Evolutionary conservation across 2,113 vertebrate species (phyloP).

Genomic region (Baryphthengus martii): DNA sequence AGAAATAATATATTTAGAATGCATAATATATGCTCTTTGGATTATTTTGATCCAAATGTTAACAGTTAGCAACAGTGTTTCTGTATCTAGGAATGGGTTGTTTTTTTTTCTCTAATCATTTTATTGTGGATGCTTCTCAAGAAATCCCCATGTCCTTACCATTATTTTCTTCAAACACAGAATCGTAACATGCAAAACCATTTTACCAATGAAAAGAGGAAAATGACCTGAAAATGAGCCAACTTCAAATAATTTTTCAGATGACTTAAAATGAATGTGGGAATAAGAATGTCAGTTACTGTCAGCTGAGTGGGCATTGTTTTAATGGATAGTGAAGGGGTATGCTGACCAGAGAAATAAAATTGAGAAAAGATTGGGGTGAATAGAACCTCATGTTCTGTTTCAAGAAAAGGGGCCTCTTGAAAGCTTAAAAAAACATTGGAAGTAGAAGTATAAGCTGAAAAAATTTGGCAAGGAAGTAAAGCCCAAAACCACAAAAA

Average conservation of each 20-base stretch:
- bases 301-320: constrained; percentile 16
- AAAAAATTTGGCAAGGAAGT: constrained; percentile 49
- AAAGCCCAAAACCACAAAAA: constrained; percentile 61
- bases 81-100: background rate
- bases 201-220: background rate
- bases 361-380: constrained; percentile 10
- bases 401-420: constrained; percentile 54
- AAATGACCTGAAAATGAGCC: background rate
- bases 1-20: background rate
- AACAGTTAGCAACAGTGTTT: background rate
- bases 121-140: background rate
- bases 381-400: constrained; percentile 34
- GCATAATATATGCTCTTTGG: background rate
- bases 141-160: background rate
- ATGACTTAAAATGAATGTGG: constrained; percentile 1
- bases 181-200: background rate
- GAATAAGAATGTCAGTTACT: background rate
- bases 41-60: background rate
- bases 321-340: background rate
- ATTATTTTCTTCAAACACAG: background rate
- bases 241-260: constrained; percentile 23
- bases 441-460: constrained; percentile 30
- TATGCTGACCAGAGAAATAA: constrained; percentile 34
- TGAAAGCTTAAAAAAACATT: constrained; percentile 50
- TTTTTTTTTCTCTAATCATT: background rate